phyloP scores from a whole-genome alignment of 1,140 invertebrate genomes.

The Calycopis cecrops region DNA sequence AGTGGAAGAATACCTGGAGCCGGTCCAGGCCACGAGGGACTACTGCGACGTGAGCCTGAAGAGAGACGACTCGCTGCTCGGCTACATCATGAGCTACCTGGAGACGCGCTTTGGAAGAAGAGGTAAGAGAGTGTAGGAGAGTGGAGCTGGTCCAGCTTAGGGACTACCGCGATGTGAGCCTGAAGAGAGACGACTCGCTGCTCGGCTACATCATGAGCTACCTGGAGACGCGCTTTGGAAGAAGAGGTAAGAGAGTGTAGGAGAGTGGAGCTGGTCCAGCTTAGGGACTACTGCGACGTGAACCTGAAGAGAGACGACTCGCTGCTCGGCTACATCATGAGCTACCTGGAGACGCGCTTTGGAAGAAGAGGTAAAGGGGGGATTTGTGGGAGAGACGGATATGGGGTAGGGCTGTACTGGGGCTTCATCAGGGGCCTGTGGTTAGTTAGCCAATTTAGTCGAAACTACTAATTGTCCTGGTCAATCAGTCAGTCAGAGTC shows the following conservation, averaged over 20 bases:
- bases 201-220: conserved; percentile 57
- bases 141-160: background rate
- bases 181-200: conserved; percentile 52
- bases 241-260: conserved; percentile 39
- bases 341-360: conserved; percentile 53
- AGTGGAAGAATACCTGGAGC: conserved; percentile 62
- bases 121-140: conserved; percentile 34
- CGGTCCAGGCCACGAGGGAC: conserved; percentile 51
- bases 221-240: conserved; percentile 52
- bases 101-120: conserved; percentile 51
- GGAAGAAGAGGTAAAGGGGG: conserved; percentile 46
- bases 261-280: background rate
- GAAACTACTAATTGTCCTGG: too few species aligned
- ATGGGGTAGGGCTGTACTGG: too few species aligned
- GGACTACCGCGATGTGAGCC: conserved; percentile 43
- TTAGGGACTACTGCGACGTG: conserved; percentile 41
- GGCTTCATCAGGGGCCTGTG: too few species aligned
- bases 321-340: conserved; percentile 54
- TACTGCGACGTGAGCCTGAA: conserved; percentile 52
- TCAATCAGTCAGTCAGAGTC: too few species aligned
- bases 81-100: conserved; percentile 58
- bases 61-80: conserved; percentile 53
- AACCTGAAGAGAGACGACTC: conserved; percentile 50
- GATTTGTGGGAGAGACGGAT: too few species aligned
- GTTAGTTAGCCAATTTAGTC: too few species aligned